Evolutionary conservation across 2,888 invertebrate species (phyloP).

Genomic region (Macaria liturata): DNA sequence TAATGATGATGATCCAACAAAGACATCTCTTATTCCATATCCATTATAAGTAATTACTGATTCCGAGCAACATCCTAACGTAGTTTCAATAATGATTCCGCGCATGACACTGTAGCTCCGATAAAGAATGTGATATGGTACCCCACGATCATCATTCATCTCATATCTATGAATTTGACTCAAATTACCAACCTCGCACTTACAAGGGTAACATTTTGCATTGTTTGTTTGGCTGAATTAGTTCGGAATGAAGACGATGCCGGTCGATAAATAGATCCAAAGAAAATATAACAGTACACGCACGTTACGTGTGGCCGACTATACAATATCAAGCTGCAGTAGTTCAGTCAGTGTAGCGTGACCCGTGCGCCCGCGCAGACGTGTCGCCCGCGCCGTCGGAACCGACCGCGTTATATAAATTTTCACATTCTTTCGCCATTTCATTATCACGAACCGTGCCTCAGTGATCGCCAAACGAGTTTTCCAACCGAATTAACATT

Average conservation of each 20-base stretch:
- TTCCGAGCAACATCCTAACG: too few relatives aligned
- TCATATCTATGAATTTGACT: too few relatives aligned
- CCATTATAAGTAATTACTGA: too few relatives aligned
- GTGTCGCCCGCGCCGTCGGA: constrained; percentile 41
- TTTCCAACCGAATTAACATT: constrained; percentile 32
- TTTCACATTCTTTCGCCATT: constrained; percentile 43
- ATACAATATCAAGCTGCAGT: neutral
- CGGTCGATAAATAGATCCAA: constrained; percentile 23
- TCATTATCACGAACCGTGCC: constrained; percentile 32
- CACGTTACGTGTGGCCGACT: constrained; percentile 28
- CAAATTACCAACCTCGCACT: too few relatives aligned
- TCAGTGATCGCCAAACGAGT: constrained; percentile 36
- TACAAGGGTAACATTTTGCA: neutral
- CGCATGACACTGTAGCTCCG: too few relatives aligned
- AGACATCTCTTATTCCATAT: too few relatives aligned
- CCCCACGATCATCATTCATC: too few relatives aligned
- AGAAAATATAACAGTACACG: constrained; percentile 33
- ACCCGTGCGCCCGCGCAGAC: constrained; percentile 53
- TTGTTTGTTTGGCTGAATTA: constrained; percentile 12
- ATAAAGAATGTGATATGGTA: too few relatives aligned
- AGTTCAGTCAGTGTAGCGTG: constrained; percentile 54
- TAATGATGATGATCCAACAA: too few relatives aligned
- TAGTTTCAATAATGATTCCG: too few relatives aligned
- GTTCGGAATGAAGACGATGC: constrained; percentile 17
- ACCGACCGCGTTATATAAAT: constrained; percentile 62